phyloP scores from a whole-genome alignment of 2,113 vertebrate species.

The Pungitius pungitius region DNA sequence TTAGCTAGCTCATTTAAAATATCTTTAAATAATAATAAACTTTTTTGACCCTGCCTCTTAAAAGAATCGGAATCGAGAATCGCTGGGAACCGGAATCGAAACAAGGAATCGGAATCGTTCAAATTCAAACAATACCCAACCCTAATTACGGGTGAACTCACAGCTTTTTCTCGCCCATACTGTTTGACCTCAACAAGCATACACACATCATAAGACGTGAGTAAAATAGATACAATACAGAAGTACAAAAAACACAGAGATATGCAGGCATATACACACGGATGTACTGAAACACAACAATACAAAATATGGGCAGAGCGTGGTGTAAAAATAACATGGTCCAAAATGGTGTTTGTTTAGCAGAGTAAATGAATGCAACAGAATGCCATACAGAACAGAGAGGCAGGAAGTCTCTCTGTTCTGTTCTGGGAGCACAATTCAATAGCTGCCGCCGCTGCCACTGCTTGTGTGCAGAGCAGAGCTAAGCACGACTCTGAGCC shows the following conservation, averaged over 20 bases:
- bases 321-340: slow-evolving; percentile 58
- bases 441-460: slow-evolving; percentile 44
- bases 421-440: slow-evolving; percentile 25
- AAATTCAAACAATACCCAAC: too few relatives aligned
- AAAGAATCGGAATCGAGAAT: too few relatives aligned
- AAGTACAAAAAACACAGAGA: slow-evolving; percentile 5
- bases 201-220: slow-evolving; percentile 40
- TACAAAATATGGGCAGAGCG: slow-evolving; percentile 27
- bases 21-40: too few relatives aligned
- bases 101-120: too few relatives aligned
- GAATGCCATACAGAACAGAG: slow-evolving; percentile 43
- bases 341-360: slow-evolving; percentile 35
- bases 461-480: slow-evolving; percentile 67
- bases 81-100: too few relatives aligned
- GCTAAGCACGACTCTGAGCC: slow-evolving; percentile 57
- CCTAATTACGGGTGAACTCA: slow-evolving; percentile 47
- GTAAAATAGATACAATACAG: slow-evolving; percentile 19
- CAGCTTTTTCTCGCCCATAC: slow-evolving; percentile 39
- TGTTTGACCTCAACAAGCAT: slow-evolving; percentile 48
- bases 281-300: slow-evolving; percentile 36
- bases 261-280: slow-evolving; percentile 13
- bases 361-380: slow-evolving; percentile 31
- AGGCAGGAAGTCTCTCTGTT: background rate
- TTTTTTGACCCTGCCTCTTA: too few relatives aligned
- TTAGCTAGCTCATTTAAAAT: too few relatives aligned